Conservation (phyloP, 2,888 invertebrate species). For the Rhingia rostrata region DNA sequence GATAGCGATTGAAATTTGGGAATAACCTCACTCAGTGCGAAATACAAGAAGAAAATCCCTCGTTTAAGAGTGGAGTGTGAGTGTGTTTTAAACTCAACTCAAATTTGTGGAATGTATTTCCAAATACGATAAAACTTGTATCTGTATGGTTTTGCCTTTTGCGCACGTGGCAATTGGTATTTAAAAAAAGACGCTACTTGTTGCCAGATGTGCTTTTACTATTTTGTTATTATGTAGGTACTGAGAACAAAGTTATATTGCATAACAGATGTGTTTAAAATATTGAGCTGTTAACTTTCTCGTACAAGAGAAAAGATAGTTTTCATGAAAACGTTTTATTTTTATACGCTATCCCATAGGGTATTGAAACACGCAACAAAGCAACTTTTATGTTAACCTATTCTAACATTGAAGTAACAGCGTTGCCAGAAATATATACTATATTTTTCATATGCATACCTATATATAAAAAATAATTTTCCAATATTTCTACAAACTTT, state of each 20-base stretch:
- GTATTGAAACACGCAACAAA: too few species aligned
- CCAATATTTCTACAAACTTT: too few species aligned
- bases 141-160: conserved; percentile 26
- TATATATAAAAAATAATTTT: too few species aligned
- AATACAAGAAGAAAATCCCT: not conserved
- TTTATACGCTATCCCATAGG: too few species aligned
- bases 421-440: too few species aligned
- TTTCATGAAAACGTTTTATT: too few species aligned
- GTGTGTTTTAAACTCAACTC: conserved; percentile 25
- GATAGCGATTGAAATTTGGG: conserved; percentile 29
- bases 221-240: not conserved
- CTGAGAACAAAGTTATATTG: not conserved
- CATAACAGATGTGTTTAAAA: conserved; percentile 23
- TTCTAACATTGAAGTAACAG: too few species aligned
- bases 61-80: conserved; percentile 18
- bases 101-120: conserved; percentile 54
- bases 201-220: not conserved
- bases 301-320: too few species aligned
- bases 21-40: conserved; percentile 24
- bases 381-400: too few species aligned
- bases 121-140: conserved; percentile 23
- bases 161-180: conserved; percentile 59
- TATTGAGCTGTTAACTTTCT: not conserved
- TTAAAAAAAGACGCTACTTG: too few species aligned
- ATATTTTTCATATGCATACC: too few species aligned